Conservation (phyloP, 2,888 invertebrate genomes). For the Drosophila quinaria region DNA sequence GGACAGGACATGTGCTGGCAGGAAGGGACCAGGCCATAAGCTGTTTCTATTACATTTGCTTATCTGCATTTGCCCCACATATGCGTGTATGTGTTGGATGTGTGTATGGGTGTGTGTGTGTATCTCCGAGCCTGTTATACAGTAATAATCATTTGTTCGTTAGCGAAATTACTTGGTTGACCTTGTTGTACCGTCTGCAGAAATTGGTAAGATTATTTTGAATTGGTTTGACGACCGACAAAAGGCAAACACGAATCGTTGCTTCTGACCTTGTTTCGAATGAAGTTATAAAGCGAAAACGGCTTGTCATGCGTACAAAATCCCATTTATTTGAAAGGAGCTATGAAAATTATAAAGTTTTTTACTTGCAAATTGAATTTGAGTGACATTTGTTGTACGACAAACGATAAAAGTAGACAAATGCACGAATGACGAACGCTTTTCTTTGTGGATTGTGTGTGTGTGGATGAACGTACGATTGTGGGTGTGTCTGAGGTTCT, state of each 20-base stretch:
- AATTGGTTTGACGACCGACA: conserved; percentile 64
- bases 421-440: conserved; percentile 33
- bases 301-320: conserved; percentile 62
- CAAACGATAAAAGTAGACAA: conserved; percentile 63
- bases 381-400: conserved; percentile 40
- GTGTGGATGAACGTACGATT: not conserved
- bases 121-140: conserved; percentile 53
- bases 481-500: conserved; percentile 26
- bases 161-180: conserved; percentile 72
- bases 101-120: conserved; percentile 17
- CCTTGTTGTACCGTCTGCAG: conserved; percentile 62
- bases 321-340: conserved; percentile 20
- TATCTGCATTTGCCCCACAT: conserved; percentile 72
- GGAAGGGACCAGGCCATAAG: conserved; percentile 46
- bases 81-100: conserved; percentile 14
- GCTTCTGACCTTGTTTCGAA: conserved; percentile 53
- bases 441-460: conserved; percentile 23
- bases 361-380: conserved; percentile 71
- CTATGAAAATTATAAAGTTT: conserved; percentile 68
- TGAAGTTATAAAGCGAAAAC: conserved; percentile 75
- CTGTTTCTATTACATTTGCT: conserved; percentile 76
- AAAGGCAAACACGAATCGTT: conserved; percentile 11
- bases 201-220: conserved; percentile 77
- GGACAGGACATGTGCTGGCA: not conserved
- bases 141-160: conserved; percentile 80